These are phyloP conservation scores for Thecocarcelia acutangulata DNA, from an alignment of 2,888 invertebrate genomes.

Conservation along the genomic window DNA sequence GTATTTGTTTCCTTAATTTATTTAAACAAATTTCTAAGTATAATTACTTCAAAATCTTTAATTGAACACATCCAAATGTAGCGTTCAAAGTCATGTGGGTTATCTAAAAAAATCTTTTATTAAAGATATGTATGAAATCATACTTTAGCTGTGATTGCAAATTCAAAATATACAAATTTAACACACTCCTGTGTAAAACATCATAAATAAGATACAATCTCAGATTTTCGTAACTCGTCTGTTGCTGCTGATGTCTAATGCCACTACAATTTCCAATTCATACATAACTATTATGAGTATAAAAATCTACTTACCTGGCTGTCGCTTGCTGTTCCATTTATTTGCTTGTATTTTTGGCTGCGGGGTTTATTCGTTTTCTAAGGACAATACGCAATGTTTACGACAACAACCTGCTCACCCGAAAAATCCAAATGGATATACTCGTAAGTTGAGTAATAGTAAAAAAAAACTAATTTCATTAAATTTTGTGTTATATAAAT, in stretches of 20 bases:
- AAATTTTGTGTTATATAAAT: slow-evolving; percentile 59
- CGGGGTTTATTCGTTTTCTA: slow-evolving; percentile 42
- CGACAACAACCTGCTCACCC: slow-evolving; percentile 52
- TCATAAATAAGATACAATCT: slow-evolving; percentile 68
- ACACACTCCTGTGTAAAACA: slow-evolving; percentile 70
- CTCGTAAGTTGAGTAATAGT: not conserved
- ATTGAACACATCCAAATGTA: not conserved
- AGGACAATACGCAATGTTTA: slow-evolving; percentile 67
- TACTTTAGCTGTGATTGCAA: slow-evolving; percentile 62
- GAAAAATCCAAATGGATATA: slow-evolving; percentile 36
- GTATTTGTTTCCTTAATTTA: too few relatives aligned
- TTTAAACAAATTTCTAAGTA: too few relatives aligned
- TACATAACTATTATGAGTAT: not conserved
- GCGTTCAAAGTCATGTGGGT: slow-evolving; percentile 6
- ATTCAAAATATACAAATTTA: slow-evolving; percentile 70
- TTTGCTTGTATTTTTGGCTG: slow-evolving; percentile 6
- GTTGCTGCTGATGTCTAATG: slow-evolving; percentile 54
- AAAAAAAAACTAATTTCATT: slow-evolving; percentile 57
- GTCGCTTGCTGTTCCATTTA: slow-evolving; percentile 33
- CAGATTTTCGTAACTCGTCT: slow-evolving; percentile 32
- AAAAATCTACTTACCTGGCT: slow-evolving; percentile 45
- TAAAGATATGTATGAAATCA: slow-evolving; percentile 13
- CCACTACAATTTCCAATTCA: slow-evolving; percentile 41
- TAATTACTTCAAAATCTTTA: not conserved
- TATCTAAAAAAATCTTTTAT: not conserved